A percentile compares a stretch with the other conserved stretches of the same genome.
phyloP scores from a whole-genome alignment of 2,113 vertebrate species.

The Tachycineta bicolor region DNA sequence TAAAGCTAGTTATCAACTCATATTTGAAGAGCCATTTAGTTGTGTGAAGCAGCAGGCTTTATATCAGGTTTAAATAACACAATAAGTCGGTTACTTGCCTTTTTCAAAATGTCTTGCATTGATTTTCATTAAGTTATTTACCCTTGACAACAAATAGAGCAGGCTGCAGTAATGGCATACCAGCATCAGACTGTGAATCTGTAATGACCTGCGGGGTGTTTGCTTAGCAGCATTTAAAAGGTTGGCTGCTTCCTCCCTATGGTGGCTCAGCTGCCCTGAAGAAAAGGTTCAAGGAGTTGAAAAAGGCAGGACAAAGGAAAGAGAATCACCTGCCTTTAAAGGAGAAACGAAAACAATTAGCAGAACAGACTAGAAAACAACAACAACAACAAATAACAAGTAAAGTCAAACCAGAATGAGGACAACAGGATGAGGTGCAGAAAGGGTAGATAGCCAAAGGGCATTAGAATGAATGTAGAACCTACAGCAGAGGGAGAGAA shows the following conservation, averaged over 20 bases:
- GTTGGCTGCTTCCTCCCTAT: neutral
- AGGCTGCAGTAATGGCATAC: neutral
- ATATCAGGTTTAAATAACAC: neutral
- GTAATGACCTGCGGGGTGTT: neutral
- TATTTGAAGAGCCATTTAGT: neutral
- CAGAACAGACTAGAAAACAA: neutral
- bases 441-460: neutral
- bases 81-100: neutral
- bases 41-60: neutral
- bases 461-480: neutral
- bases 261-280: neutral
- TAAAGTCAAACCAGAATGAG: fast-evolving
- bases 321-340: fast-evolving
- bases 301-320: neutral
- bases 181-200: neutral
- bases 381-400: neutral
- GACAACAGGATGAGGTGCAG: neutral
- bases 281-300: neutral
- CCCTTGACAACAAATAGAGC: neutral
- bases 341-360: neutral
- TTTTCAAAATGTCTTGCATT: neutral
- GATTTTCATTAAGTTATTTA: neutral
- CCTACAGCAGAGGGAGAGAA: neutral
- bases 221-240: neutral
- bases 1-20: neutral